Evolutionary conservation across 2,797 vertebrate species (phyloP), one percentile per base, ranked within the genome.

Genomic region (Falco cherrug): DNA sequence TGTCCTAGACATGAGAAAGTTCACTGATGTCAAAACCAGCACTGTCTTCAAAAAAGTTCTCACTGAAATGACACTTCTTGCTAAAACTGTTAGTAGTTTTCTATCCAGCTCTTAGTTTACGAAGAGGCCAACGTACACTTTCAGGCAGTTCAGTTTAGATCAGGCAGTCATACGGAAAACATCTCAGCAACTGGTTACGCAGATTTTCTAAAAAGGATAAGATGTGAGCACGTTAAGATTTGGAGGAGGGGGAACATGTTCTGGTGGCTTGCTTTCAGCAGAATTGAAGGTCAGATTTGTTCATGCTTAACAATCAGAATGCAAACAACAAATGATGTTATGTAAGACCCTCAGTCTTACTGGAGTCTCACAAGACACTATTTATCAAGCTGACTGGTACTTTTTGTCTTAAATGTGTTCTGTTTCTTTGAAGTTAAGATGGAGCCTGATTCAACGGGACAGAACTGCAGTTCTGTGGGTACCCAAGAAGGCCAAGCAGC

Each of bases 401-500:
- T 78, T 81, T 83, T 51, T 92, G 74, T 93, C 80, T 91, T 90
- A 81, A 92, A 91, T 63, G 59, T 90, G 83, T 85, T 97, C 78
- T 94, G 71, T 97, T 97, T 96, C 96, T 97, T 95, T 97, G 74
- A 98, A 99, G 99, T 99, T 95, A 99, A 99, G 98, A 98, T 98
- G 18, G 99, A 99, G 97, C 99, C 99, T 71, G 99, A 99, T 88
- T 97, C 98, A 81, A 76, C 97, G 22, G 97, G 87, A 79, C 95
- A 97, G 5, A 97, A 73, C 83, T 98, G 97, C 95, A 97, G 74
- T 81, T 74, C 96, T 65, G 91, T 98, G 26, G 96, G 98, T 61
- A 97, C 98, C 5, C 98, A 98, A 69, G 97, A 98, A 43, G 75
- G 87, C 76, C 97, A 98, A 64, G 92, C 97, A 81, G 96, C 98